phyloP scores from a whole-genome alignment of 1,140 invertebrate genomes.

The Eriocheir sinensis region DNA sequence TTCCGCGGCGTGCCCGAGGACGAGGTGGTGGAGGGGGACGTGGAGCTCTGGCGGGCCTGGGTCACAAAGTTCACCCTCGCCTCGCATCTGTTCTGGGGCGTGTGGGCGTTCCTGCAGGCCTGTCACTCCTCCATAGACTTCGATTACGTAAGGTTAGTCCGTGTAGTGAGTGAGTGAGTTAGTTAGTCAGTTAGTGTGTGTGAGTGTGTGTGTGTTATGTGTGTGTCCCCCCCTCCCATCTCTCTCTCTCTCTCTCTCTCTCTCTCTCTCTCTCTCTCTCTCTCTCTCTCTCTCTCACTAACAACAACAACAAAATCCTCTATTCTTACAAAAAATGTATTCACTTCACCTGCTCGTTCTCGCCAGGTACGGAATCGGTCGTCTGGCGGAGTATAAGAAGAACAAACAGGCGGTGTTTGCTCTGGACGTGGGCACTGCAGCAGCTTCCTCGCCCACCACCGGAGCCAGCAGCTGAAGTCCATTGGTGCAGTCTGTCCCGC shows the following conservation, averaged over 20 bases:
- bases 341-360: background rate
- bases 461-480: background rate
- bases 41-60: conserved; percentile 58
- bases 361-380: conserved; percentile 41
- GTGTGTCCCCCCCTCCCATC: background rate
- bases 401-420: conserved; percentile 46
- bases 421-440: background rate
- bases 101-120: conserved; percentile 96
- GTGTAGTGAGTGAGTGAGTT: background rate
- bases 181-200: background rate
- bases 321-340: too few relatives aligned
- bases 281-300: too few relatives aligned
- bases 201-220: background rate
- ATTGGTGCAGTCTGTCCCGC: background rate
- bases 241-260: background rate
- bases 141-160: conserved; percentile 93
- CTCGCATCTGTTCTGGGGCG: conserved; percentile 94
- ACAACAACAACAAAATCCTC: too few relatives aligned
- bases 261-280: too few relatives aligned
- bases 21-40: conserved; percentile 30
- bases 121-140: conserved; percentile 96
- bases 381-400: conserved; percentile 45
- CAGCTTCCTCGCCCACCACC: background rate
- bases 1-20: conserved; percentile 82
- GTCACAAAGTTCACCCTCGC: conserved; percentile 90